Base-by-base conservation (phyloP, 2,113 vertebrate species). In the Anhinga anhinga region DNA sequence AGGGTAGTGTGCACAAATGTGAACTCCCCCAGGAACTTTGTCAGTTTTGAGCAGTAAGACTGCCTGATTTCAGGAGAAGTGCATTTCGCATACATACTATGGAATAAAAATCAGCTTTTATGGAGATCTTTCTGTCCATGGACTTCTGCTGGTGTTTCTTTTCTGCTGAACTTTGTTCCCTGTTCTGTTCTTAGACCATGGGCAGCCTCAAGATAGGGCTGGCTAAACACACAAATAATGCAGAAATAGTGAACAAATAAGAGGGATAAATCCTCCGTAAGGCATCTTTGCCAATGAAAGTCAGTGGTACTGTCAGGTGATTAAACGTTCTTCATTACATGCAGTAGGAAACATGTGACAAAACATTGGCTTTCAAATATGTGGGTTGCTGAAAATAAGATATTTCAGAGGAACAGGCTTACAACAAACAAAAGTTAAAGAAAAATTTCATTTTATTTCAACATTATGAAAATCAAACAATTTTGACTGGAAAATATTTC, bases 1-100 rank as follows among this genome's bases (percentile, higher is more conserved):
- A 76, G 52, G 19, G 22, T 47, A 91, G 58, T 29, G 8, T 62
- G 15, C 93, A 92, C 25, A 89, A 63, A 87, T 40, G 34, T 72
- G 36, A 67, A 70, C 59, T 81, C 81, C 77, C 61, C 11, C 47
- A 84, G 93, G 94, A 97, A 88, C 72, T 92, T 93, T 79, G 82
- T 82, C 56, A 84, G 44, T 94, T 96, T 93, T 92, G 73, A 95
- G 78, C 30, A 58, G 22, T 53, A 82, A 53, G 50, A 27, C 40
- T 79, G 34, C 53, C 61, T 88, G 84, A 81, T 63, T 95, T 91
- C 65, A 83, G 36, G 38, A 94, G 90, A 65, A 63, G 14, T 83
- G 27, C 3, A 65, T 65, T 86, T 93, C 86, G 6, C 40, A 19
- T 45, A 19, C 14, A 18, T 62, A 9, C 8, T 76, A 3, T 13